A percentile compares a stretch with the other conserved stretches of the same genome.
Conservation (phyloP, 2,888 invertebrate species). For the Tillus elongatus region DNA sequence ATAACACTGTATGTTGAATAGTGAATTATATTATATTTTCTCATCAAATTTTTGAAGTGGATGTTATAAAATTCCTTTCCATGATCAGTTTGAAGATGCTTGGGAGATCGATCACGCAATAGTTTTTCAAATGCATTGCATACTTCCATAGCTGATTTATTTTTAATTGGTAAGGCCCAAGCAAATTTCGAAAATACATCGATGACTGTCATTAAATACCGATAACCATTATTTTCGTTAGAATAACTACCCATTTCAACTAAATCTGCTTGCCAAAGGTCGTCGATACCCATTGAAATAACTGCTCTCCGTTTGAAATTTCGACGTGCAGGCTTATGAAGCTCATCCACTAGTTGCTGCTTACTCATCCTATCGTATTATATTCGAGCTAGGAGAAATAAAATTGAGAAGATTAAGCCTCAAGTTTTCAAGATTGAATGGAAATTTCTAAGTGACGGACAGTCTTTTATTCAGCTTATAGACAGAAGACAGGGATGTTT, state of each 20-base stretch:
- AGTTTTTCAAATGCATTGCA: slow-evolving; percentile 16
- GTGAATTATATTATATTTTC: slow-evolving; percentile 14
- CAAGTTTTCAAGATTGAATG: no score
- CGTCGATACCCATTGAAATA: slow-evolving; percentile 31
- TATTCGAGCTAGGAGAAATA: no score
- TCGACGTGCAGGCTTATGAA: slow-evolving; percentile 30
- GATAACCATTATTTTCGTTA: slow-evolving; percentile 16
- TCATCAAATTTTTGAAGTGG: slow-evolving; percentile 17
- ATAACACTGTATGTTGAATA: slow-evolving; percentile 17
- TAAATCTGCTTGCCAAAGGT: slow-evolving; percentile 36
- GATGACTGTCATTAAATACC: slow-evolving; percentile 29
- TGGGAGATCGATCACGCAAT: slow-evolving; percentile 8
- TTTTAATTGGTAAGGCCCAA: slow-evolving; percentile 28
- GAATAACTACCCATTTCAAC: slow-evolving; percentile 28
- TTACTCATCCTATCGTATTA: slow-evolving; percentile 6
- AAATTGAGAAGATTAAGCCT: no score
- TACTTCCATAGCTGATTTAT: slow-evolving; percentile 24
- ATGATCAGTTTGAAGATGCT: slow-evolving; percentile 13
- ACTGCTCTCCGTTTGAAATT: slow-evolving; percentile 31
- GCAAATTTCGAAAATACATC: no score
- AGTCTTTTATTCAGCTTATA: no score
- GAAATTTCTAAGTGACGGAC: no score
- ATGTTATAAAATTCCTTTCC: slow-evolving; percentile 22
- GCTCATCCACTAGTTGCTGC: slow-evolving; percentile 19
- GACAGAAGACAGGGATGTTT: no score